A percentile compares a stretch with the other conserved stretches of the same genome.
Conservation (phyloP, 1,140 invertebrate species). For the Oncopodura yosiiana region DNA sequence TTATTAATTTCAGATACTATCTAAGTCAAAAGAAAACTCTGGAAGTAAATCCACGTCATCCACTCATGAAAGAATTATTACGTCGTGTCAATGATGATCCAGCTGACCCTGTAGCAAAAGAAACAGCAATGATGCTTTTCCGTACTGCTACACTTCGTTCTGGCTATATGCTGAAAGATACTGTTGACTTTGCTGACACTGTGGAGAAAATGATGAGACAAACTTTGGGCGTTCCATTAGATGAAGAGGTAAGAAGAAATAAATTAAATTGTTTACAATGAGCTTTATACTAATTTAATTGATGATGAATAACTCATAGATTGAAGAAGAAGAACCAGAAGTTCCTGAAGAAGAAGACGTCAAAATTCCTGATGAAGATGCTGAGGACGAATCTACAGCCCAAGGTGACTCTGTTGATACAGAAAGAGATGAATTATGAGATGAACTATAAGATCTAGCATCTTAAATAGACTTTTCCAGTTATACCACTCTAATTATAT, state of each 20-base stretch:
- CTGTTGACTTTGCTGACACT: constrained; percentile 70
- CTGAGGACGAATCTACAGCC: constrained; percentile 33
- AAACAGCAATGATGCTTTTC: constrained; percentile 86
- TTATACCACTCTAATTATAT: background rate
- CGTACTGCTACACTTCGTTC: constrained; percentile 85
- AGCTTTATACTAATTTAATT: constrained; percentile 39
- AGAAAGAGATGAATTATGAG: constrained; percentile 30
- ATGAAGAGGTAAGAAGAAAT: constrained; percentile 52
- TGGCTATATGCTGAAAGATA: constrained; percentile 79
- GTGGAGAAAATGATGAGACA: constrained; percentile 79
- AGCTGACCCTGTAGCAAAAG: constrained; percentile 67
- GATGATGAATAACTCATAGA: background rate
- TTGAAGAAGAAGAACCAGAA: constrained; percentile 23
- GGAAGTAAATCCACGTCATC: constrained; percentile 96
- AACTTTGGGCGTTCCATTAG: constrained; percentile 65
- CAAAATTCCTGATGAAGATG: constrained; percentile 29
- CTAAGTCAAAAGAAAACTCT: constrained; percentile 93
- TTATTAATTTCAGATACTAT: constrained; percentile 58
- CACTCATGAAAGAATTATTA: constrained; percentile 83
- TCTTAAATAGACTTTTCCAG: background rate
- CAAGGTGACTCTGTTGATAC: constrained; percentile 24
- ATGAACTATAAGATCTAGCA: too few relatives aligned
- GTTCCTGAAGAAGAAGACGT: constrained; percentile 34
- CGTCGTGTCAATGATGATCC: constrained; percentile 67
- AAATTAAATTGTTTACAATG: constrained; percentile 40